Evolutionary conservation across 2,888 invertebrate genomes (phyloP).

Genomic region (Agapostemon virescens): DNA sequence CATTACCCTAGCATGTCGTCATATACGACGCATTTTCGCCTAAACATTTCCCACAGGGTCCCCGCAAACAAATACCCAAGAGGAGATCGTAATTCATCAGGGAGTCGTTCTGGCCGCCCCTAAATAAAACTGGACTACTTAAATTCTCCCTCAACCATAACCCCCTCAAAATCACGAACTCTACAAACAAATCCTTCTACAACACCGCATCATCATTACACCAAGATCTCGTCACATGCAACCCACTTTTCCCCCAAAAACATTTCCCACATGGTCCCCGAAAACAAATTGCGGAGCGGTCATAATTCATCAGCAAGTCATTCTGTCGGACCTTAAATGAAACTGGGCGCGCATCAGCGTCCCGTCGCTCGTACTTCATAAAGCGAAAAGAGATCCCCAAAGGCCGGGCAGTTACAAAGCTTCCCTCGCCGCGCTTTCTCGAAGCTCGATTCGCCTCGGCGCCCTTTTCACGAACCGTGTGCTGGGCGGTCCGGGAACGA

Average conservation of each 20-base stretch:
- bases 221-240: too few species aligned
- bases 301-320: neutral
- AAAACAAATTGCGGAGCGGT: neutral
- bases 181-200: neutral
- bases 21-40: too few species aligned
- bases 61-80: too few species aligned
- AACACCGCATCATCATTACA: neutral
- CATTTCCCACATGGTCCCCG: neutral
- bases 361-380: neutral
- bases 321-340: slow-evolving; percentile 5
- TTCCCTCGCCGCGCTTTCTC: neutral
- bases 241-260: neutral
- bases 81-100: too few species aligned
- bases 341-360: neutral
- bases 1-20: too few species aligned
- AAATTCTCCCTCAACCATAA: neutral
- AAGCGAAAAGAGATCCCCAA: neutral
- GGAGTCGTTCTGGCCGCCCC: too few species aligned
- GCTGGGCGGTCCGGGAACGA: slow-evolving; percentile 1
- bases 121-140: too few species aligned
- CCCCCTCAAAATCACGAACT: neutral
- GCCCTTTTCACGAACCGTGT: neutral
- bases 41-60: too few species aligned
- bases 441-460: neutral
- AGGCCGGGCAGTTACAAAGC: slow-evolving; percentile 9